Percentiles rank a stretch among this genome's conserved stretches.
These are phyloP conservation scores for Anniella stebbinsi DNA, from an alignment of 2,797 vertebrate species.

Conservation along the genomic window DNA sequence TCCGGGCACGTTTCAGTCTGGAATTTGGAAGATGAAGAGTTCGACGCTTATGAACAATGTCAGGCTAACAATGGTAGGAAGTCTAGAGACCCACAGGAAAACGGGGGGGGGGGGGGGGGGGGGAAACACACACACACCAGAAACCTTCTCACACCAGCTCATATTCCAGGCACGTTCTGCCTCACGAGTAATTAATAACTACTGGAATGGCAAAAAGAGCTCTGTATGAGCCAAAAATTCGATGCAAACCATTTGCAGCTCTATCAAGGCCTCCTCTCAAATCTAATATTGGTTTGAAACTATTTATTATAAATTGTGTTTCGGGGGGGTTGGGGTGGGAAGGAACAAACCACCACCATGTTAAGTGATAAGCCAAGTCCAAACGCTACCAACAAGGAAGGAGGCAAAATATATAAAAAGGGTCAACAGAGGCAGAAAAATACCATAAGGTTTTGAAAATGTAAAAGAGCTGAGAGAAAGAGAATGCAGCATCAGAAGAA, in stretches of 20 bases:
- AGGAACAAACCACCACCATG: not conserved
- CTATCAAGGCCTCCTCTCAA: not conserved
- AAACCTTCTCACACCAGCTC: not conserved
- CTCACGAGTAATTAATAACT: not conserved
- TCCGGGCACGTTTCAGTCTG: not conserved
- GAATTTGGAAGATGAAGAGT: conserved; percentile 27
- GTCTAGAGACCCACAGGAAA: not conserved
- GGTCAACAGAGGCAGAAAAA: conserved; percentile 6
- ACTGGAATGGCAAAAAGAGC: not conserved
- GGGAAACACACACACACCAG: not conserved
- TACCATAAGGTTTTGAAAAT: not conserved
- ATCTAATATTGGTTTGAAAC: not conserved
- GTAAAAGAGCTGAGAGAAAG: not conserved
- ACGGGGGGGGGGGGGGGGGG: not conserved
- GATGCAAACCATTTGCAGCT: not conserved
- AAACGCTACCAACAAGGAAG: accelerated
- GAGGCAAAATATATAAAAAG: conserved; percentile 5
- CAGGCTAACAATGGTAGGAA: conserved; percentile 20
- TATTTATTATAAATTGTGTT: not conserved
- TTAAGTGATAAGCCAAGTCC: not conserved
- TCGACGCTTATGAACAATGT: conserved; percentile 29
- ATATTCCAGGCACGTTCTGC: not conserved
- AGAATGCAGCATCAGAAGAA: not conserved
- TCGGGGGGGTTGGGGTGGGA: too few species aligned
- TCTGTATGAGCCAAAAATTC: conserved; percentile 13